A percentile compares a stretch with the other conserved stretches of the same genome.
Conservation (phyloP, 1,140 invertebrate species). For the Kradibia gibbosae region DNA sequence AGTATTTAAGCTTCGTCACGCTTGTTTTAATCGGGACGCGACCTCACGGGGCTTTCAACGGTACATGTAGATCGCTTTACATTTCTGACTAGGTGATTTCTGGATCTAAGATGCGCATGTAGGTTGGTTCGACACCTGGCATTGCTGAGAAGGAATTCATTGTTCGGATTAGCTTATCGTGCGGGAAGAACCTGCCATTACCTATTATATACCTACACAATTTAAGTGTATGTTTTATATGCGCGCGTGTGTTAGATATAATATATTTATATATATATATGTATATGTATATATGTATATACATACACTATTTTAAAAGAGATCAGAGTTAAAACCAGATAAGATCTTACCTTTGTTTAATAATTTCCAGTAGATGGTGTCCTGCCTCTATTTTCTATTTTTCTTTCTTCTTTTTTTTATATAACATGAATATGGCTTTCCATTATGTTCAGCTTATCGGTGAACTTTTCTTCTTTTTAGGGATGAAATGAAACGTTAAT, state of each 20-base stretch:
- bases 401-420: constrained; percentile 3
- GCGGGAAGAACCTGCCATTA: constrained; percentile 57
- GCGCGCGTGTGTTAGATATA: no score
- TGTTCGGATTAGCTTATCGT: constrained; percentile 72
- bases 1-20: constrained; percentile 69
- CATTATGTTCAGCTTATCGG: background rate
- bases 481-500: background rate
- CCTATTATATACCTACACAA: constrained; percentile 43
- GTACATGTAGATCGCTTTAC: background rate
- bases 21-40: constrained; percentile 65
- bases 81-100: constrained; percentile 37
- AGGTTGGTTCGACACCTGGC: constrained; percentile 65
- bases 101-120: constrained; percentile 16
- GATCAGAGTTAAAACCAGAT: constrained; percentile 65
- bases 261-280: background rate
- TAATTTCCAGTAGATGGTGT: constrained; percentile 59
- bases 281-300: background rate
- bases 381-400: constrained; percentile 35
- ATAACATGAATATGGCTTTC: background rate
- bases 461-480: background rate
- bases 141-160: constrained; percentile 65
- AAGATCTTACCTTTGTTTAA: constrained; percentile 63
- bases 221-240: no score
- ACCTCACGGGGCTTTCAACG: background rate
- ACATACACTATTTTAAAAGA: constrained; percentile 17